Conservation (phyloP, 2,888 invertebrate species). For the Agelastica alni region DNA sequence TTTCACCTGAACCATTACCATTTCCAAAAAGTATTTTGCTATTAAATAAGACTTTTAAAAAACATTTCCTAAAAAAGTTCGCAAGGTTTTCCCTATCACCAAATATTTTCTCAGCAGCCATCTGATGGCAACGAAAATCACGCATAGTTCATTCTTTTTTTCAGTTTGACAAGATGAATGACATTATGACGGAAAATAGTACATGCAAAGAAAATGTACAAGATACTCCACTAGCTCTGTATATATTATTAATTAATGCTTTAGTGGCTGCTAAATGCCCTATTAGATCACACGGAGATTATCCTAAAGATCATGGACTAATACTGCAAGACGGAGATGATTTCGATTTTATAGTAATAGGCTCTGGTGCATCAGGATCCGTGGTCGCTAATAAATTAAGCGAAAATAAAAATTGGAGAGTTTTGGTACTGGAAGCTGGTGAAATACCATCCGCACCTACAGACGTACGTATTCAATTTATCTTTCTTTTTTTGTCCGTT, state of each 20-base stretch:
- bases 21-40: too few species aligned
- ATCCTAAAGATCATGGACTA: neutral
- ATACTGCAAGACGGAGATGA: conserved; percentile 29
- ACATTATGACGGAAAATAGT: neutral
- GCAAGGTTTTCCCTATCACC: too few species aligned
- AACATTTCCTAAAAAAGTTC: too few species aligned
- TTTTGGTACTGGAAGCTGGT: conserved; percentile 63
- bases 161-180: neutral
- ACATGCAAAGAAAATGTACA: neutral
- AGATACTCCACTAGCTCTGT: neutral
- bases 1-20: too few species aligned
- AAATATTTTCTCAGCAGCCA: too few species aligned
- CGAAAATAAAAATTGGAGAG: conserved; percentile 56
- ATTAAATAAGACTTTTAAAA: too few species aligned
- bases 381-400: conserved; percentile 59
- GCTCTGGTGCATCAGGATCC: conserved; percentile 60
- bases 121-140: too few species aligned
- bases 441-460: conserved; percentile 56
- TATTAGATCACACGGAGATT: neutral
- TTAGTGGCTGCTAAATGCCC: neutral
- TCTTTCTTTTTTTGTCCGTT: too few species aligned
- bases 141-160: too few species aligned
- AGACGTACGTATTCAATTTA: conserved; percentile 54
- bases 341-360: conserved; percentile 61
- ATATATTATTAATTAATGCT: neutral